Evolutionary conservation across 2,888 invertebrate species (phyloP), one percentile per base, ranked within the genome.

Genomic region (Archips crataeganus): DNA sequence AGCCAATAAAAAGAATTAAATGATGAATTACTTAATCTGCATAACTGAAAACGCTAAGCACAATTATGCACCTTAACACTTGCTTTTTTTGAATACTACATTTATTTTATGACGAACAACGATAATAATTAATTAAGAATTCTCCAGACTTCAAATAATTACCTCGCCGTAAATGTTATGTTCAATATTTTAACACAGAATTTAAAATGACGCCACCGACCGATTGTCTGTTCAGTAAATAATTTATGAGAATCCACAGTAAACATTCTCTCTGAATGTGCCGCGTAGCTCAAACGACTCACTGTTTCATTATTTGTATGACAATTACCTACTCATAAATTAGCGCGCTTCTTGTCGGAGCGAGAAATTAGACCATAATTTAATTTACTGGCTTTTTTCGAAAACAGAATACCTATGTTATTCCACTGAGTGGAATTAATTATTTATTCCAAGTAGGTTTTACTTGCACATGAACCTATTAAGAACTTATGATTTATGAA

Each of bases 381-480:
- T 15, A 64, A n/a, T 45, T 51, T 47, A 57, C 47, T 15, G 47
- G 64, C 45, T 23, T 47, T 57, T 59, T 70, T 63, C 36, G 34
- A 34, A 47, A 63, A 63, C 32, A 1, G n/a, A 51, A 54, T 70
- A 51, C 15, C 13, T 42, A 54, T 54, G 15, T 42, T 63, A 57
- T 63, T 70, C 32, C 11, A 45, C 34, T 36, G 0, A 10, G 15
- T 57, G 32, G 3, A 32, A 3, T 0, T 57, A 47, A 32, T 45
- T 57, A 60, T 60, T 68, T 39, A 49, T 34, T 49, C 36, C 8
- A n/a, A 39, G 6, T 6, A 5, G 5, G 5, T 39, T 39, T 5
- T 39, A 39, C 0, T 39, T 39, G 39, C 39, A 6, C 39, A 4
- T 39, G n/a, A 4, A 39, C 5, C 3, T 3, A 39, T 39, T 39